These are phyloP conservation scores for Condylostylus longicornis DNA, from an alignment of 1,140 invertebrate species.

Conservation along the genomic window DNA sequence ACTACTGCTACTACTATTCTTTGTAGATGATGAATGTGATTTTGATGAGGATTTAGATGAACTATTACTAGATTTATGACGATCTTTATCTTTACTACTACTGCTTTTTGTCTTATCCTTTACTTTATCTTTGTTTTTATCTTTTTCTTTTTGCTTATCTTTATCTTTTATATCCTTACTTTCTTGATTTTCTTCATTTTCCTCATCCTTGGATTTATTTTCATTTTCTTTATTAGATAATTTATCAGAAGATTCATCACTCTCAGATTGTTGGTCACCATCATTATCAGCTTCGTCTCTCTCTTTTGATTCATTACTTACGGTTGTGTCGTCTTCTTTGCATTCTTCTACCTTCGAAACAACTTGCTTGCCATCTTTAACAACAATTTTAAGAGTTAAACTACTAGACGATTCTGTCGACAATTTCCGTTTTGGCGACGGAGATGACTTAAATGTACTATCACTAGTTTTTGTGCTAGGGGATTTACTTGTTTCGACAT, in stretches of 20 bases:
- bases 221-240: slow-evolving; percentile 1
- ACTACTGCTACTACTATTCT: slow-evolving; percentile 19
- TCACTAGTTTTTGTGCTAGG: slow-evolving; percentile 9
- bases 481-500: no score
- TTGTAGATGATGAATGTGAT: slow-evolving; percentile 12
- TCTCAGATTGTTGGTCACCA: slow-evolving; percentile 20
- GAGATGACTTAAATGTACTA: background rate
- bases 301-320: slow-evolving; percentile 8
- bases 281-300: slow-evolving; percentile 14
- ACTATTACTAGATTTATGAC: slow-evolving; percentile 9
- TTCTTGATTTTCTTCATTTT: slow-evolving; percentile 8
- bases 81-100: slow-evolving; percentile 33
- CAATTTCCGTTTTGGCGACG: background rate
- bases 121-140: slow-evolving; percentile 33
- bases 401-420: slow-evolving; percentile 19
- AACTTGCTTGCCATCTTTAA: slow-evolving; percentile 57
- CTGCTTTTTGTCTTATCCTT: slow-evolving; percentile 26
- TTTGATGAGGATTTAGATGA: slow-evolving; percentile 6
- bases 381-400: slow-evolving; percentile 48
- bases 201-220: slow-evolving; percentile 7
- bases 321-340: slow-evolving; percentile 12
- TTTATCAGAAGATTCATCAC: slow-evolving; percentile 11
- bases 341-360: slow-evolving; percentile 42
- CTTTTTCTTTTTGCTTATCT: slow-evolving; percentile 21
- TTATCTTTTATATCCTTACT: slow-evolving; percentile 4